Conservation (phyloP, 1,140 invertebrate genomes). For the Aphaenogaster rudis region DNA sequence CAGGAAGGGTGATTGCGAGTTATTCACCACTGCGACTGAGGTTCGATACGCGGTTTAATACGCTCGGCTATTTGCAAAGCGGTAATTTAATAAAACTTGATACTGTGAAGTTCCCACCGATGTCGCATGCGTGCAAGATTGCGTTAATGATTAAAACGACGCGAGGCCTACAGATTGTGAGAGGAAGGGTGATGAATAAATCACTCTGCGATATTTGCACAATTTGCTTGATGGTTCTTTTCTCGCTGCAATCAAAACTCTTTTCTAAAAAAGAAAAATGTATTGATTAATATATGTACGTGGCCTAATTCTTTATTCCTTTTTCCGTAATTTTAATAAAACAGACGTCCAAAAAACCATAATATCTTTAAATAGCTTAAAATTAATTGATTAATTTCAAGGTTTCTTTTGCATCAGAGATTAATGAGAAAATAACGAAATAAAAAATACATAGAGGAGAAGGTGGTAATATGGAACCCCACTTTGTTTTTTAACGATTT, state of each 20-base stretch:
- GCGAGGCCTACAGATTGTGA: conserved; percentile 33
- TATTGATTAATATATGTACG: conserved; percentile 1
- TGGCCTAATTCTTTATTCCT: conserved; percentile 8
- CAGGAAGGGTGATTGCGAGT: background rate
- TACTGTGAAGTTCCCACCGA: conserved; percentile 24
- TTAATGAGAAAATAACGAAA: background rate
- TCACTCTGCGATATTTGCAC: conserved; percentile 13
- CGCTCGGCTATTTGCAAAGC: conserved; percentile 23
- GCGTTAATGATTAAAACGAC: background rate
- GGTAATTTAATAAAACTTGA: conserved; percentile 46
- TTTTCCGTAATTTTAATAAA: background rate
- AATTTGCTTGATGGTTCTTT: background rate
- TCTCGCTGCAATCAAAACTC: background rate
- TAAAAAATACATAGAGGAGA: background rate
- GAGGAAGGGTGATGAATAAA: background rate
- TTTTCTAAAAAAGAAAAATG: background rate
- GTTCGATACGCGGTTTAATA: conserved; percentile 33
- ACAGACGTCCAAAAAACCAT: background rate
- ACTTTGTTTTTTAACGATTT: too few relatives aligned
- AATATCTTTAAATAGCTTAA: background rate
- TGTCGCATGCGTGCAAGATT: conserved; percentile 41
- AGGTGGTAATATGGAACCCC: too few relatives aligned
- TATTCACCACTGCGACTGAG: conserved; percentile 30
- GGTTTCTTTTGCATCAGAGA: background rate
- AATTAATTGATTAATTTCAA: conserved; percentile 20